Base-by-base conservation (phyloP, 35 echinoderm and acorn worm species). In the Chiridota heheva region DNA sequence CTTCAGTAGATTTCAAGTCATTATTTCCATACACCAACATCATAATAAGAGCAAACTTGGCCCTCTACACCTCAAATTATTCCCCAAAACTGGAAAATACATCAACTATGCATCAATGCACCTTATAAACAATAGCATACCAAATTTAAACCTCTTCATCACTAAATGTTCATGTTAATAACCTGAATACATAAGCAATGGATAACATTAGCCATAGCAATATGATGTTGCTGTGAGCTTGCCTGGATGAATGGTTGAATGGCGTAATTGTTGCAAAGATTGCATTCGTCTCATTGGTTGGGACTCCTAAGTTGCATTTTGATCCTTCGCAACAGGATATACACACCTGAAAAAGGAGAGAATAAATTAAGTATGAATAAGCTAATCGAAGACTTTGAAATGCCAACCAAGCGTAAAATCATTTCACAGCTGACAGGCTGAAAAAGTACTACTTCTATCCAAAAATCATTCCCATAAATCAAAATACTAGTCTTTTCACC, bases 281-380 rank as follows among this genome's bases (percentile, higher is more conserved):
- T 0, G 90, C 90, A 30, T 79, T 93, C 25, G 68, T 82, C 29
- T 72, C 60, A 60, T 93, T 93, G 48, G 64, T 68, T 44, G 90
- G 90, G 22, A 87, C 85, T 1, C 32, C 78, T 32, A 69, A 45
- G 80, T 93, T 93, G 65, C 90, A 93, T 36, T 77, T 69, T 18
- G 78, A 77, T 2, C 90, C 90, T 56, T 93, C 90, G 38, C 90
- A 93, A 72, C 90, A 93, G 0, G 90, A 93, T 18, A 87, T 80
- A 68, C 90, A 93, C 40, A 74, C 66, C 90, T 93, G 69, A 53
- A 34, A 12, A 28, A 82, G 36, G 40, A 13, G 36, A 72, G 10
- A 64, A 30, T 39, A 61, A 27, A 66, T 36, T 80, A 63, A 35
- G 7, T 40, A 38, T 5, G 13, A 29, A 55, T 0, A 55, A 17